Percentiles rank a stretch among this genome's conserved stretches.
phyloP scores from a whole-genome alignment of 2,797 vertebrate species.

The Neosalanx taihuensis region DNA sequence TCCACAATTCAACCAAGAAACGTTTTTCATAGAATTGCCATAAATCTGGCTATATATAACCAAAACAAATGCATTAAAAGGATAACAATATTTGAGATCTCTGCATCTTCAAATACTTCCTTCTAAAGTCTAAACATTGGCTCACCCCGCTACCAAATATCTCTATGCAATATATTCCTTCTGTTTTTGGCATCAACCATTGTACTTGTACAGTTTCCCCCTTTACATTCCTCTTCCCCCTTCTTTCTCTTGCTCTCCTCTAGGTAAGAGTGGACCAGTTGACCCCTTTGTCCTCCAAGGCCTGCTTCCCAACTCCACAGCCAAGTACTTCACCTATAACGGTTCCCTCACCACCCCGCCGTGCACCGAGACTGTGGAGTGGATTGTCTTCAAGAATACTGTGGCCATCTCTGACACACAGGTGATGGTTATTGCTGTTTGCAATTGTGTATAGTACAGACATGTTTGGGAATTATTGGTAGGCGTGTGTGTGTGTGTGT shows the following conservation, averaged over 20 bases:
- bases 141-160: too few relatives aligned
- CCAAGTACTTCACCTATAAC: slow-evolving; percentile 94
- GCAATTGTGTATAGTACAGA: not conserved
- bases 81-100: too few relatives aligned
- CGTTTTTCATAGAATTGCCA: not conserved
- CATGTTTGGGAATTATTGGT: not conserved
- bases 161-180: too few relatives aligned
- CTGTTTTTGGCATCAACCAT: too few relatives aligned
- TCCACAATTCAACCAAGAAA: not conserved
- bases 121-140: too few relatives aligned
- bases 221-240: too few relatives aligned
- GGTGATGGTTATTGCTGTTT: slow-evolving; percentile 49
- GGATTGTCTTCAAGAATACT: slow-evolving; percentile 91
- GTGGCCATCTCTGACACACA: slow-evolving; percentile 83
- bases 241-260: not conserved
- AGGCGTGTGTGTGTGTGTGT: slow-evolving; percentile 10
- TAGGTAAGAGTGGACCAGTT: slow-evolving; percentile 83
- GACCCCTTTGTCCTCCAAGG: slow-evolving; percentile 79
- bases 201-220: too few relatives aligned
- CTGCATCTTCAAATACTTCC: too few relatives aligned
- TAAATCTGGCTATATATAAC: not conserved
- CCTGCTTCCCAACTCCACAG: slow-evolving; percentile 87
- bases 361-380: slow-evolving; percentile 90
- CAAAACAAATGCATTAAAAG: not conserved
- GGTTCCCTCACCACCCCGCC: slow-evolving; percentile 93